A percentile compares a stretch with the other conserved stretches of the same genome.
Evolutionary conservation across 2,888 invertebrate genomes (phyloP).

Genomic region (Argyresthia goedartella): DNA sequence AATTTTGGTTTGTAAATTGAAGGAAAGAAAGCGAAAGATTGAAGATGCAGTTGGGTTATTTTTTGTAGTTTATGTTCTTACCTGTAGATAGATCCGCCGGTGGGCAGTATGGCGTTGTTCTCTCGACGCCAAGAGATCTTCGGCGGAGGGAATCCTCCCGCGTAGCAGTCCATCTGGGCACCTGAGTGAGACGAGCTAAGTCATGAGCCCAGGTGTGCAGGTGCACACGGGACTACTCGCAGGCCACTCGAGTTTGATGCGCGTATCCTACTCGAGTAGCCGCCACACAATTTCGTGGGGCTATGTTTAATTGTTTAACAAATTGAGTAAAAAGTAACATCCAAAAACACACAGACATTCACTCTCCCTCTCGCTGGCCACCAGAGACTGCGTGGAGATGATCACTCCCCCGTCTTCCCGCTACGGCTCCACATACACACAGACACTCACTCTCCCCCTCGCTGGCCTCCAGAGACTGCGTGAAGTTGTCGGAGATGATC

Average conservation of each 20-base stretch:
- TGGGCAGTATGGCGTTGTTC: constrained; percentile 92
- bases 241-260: too few relatives aligned
- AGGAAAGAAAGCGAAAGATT: too few relatives aligned
- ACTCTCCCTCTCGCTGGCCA: constrained; percentile 81
- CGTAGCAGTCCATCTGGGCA: constrained; percentile 89
- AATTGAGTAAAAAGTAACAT: too few relatives aligned
- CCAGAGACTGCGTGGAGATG: constrained; percentile 89
- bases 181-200: constrained; percentile 23
- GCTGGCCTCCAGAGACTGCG: constrained; percentile 83
- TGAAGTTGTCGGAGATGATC: constrained; percentile 93
- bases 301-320: too few relatives aligned
- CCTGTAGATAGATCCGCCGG: constrained; percentile 87
- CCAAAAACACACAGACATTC: too few relatives aligned
- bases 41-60: too few relatives aligned
- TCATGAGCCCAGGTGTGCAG: background rate
- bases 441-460: constrained; percentile 76
- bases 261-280: too few relatives aligned
- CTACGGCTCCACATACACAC: too few relatives aligned
- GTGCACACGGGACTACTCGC: too few relatives aligned
- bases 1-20: too few relatives aligned
- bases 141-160: constrained; percentile 88
- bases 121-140: constrained; percentile 92
- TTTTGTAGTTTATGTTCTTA: constrained; percentile 27
- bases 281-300: too few relatives aligned
- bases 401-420: too few relatives aligned